Conservation (phyloP, 2,888 invertebrate species). For the Junonia oenone region DNA sequence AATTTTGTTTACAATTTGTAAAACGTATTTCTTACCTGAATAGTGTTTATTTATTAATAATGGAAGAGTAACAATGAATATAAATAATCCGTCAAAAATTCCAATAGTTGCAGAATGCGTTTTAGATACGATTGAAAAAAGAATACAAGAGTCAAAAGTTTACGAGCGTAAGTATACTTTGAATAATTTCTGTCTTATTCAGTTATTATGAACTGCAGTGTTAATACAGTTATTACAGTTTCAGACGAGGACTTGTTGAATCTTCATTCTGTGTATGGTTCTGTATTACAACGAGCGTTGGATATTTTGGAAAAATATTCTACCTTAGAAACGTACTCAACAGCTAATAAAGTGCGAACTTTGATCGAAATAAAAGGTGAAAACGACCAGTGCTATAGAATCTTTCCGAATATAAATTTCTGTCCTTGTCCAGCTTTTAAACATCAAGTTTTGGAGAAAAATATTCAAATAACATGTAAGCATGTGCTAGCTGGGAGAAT, state of each 20-base stretch:
- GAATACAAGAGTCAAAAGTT: slow-evolving; percentile 6
- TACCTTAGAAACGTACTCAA: slow-evolving; percentile 68
- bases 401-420: slow-evolving; percentile 83
- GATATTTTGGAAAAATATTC: slow-evolving; percentile 81
- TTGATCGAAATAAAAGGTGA: slow-evolving; percentile 81
- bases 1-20: no score
- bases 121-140: slow-evolving; percentile 14
- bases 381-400: slow-evolving; percentile 76
- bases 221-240: slow-evolving; percentile 56
- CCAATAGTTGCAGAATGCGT: slow-evolving; percentile 13
- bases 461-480: slow-evolving; percentile 80
- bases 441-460: slow-evolving; percentile 75
- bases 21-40: no score
- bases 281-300: slow-evolving; percentile 77
- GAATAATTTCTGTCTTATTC: neutral
- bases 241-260: slow-evolving; percentile 75
- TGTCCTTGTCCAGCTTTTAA: slow-evolving; percentile 83
- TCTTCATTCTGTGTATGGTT: slow-evolving; percentile 80
- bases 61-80: neutral
- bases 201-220: neutral
- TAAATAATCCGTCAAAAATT: slow-evolving; percentile 1
- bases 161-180: slow-evolving; percentile 13
- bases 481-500: slow-evolving; percentile 83
- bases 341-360: slow-evolving; percentile 53
- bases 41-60: neutral